Evolutionary conservation across 2,797 vertebrate genomes (phyloP).

Genomic region (Acipenser ruthenus): DNA sequence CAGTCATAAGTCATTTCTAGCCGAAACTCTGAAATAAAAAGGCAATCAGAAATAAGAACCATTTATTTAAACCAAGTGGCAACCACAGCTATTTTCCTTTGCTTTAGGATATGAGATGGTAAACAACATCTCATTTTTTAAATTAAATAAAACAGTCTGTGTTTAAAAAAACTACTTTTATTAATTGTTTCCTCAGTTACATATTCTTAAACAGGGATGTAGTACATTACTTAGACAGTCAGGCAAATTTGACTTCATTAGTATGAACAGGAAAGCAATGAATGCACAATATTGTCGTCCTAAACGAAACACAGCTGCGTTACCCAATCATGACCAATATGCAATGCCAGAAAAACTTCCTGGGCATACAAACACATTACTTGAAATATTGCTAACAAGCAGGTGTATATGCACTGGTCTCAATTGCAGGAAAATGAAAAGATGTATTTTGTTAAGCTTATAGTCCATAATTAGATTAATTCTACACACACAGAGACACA

Average conservation of each 20-base stretch:
- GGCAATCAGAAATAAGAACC: no score
- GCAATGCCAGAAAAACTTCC: conserved; percentile 38
- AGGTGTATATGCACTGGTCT: conserved; percentile 48
- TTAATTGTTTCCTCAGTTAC: conserved; percentile 55
- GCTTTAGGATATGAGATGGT: no score
- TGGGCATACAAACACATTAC: conserved; percentile 48
- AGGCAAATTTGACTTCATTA: conserved; percentile 53
- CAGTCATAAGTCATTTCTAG: no score
- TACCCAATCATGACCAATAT: conserved; percentile 43
- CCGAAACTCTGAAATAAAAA: no score
- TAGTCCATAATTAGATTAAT: conserved; percentile 56
- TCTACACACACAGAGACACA: conserved; percentile 29
- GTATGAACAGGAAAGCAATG: conserved; percentile 49
- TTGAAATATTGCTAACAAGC: conserved; percentile 56
- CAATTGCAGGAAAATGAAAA: conserved; percentile 48
- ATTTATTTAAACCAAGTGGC: no score
- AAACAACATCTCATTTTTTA: no score
- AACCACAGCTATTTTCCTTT: no score
- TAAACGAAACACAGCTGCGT: conserved; percentile 53
- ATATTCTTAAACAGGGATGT: conserved; percentile 58
- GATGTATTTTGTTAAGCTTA: conserved; percentile 43
- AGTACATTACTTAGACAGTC: conserved; percentile 55
- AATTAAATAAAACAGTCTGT: no score
- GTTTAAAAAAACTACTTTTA: conserved; percentile 66
- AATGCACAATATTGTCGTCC: conserved; percentile 52